Conservation (phyloP, 1,140 invertebrate species). For the Pinna nobilis region DNA sequence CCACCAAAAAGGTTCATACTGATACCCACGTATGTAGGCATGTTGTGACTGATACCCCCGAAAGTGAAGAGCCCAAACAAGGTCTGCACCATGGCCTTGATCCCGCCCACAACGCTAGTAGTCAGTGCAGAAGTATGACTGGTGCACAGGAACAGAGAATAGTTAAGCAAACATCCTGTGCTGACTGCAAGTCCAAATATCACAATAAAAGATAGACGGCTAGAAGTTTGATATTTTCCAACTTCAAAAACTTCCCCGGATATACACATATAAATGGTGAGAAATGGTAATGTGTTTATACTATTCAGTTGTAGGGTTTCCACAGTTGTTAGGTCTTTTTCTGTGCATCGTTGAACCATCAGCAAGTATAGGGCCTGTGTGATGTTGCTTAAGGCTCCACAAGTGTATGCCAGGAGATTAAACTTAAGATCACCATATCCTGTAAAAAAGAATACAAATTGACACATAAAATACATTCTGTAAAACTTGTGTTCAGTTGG, state of each 20-base stretch:
- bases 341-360: slow-evolving; percentile 74
- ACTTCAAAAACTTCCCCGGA: slow-evolving; percentile 62
- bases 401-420: slow-evolving; percentile 73
- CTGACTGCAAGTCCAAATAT: slow-evolving; percentile 71
- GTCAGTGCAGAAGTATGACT: slow-evolving; percentile 76
- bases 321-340: slow-evolving; percentile 66
- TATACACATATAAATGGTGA: slow-evolving; percentile 61
- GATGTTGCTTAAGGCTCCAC: slow-evolving; percentile 75
- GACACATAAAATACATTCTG: not conserved
- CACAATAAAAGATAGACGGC: slow-evolving; percentile 65
- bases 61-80: slow-evolving; percentile 76
- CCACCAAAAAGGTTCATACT: slow-evolving; percentile 73
- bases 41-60: slow-evolving; percentile 73
- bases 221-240: slow-evolving; percentile 37
- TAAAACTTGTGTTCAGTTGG: too few species aligned
- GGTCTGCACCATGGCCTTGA: slow-evolving; percentile 76
- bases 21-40: slow-evolving; percentile 71
- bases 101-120: slow-evolving; percentile 76
- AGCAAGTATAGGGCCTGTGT: slow-evolving; percentile 76
- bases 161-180: slow-evolving; percentile 76
- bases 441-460: slow-evolving; percentile 48
- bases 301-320: slow-evolving; percentile 75
- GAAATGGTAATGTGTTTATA: slow-evolving; percentile 75
- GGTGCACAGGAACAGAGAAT: slow-evolving; percentile 77
- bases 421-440: slow-evolving; percentile 76